Evolutionary conservation across 1,140 invertebrate species (phyloP), one percentile per base, ranked within the genome.

Genomic region (Euglossa dilemma): DNA sequence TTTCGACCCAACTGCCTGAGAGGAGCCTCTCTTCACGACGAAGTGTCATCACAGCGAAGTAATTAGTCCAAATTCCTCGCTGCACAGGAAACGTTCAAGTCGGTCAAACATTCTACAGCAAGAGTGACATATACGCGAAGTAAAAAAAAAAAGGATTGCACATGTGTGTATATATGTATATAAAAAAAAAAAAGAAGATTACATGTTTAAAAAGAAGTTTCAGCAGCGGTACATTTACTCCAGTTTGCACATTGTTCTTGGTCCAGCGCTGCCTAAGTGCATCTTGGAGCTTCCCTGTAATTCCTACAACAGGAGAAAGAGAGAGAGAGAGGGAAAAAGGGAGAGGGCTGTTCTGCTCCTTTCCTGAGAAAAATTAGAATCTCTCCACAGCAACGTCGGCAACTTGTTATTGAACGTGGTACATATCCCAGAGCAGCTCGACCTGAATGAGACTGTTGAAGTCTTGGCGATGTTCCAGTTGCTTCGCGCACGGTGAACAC

Each of bases 351-450:
- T 2, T 12, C 28, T 71, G 5, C 36, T n/a, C 20, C 52, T 76
- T 45, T 76, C n/a, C 47, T 74, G 25, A 52, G 47, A 66, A 87
- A 88, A 86, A 86, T 91, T 86, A 84, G 80, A 89, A 90, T 91
- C 91, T 85, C 71, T 75, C 78, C 75, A 81, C 85, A 69, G 80
- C 85, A 80, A 80, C 85, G 89, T 90, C 76, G 79, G 90, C 91
- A 89, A 91, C 76, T 90, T 89, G 88, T 92, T 92, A 92, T 91
- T 87, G 88, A 92, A 88, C 78, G 78, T 57, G 73, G 80, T 77
- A 87, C 67, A 72, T 81, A 57, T 69, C 54, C 73, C 61, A 54
- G 43, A 80, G 73, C 63, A 67, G 79, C 83, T 85, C 84, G 89
- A 89, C 88, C 85, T 76, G 86, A 90, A 89, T 89, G 87, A 85